Evolutionary conservation across 2,888 invertebrate species (phyloP).

Genomic region (Eumerus sabulonum): DNA sequence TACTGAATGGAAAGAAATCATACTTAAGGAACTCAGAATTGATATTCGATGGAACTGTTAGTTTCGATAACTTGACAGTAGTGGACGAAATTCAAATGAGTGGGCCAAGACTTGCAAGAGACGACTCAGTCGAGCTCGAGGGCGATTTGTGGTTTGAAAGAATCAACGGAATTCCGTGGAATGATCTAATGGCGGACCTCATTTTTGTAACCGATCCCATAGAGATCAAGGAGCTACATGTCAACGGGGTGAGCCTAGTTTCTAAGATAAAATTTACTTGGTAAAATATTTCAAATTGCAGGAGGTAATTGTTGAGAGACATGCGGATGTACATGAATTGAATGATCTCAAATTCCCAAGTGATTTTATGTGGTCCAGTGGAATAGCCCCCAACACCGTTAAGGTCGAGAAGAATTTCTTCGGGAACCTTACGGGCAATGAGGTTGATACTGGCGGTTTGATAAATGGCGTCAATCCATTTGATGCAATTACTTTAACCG

Average conservation of each 20-base stretch:
- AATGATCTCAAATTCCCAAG: conserved; percentile 81
- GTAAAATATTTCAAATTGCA: conserved; percentile 71
- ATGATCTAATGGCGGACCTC: conserved; percentile 77
- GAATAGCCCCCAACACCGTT: conserved; percentile 75
- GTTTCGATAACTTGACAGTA: conserved; percentile 71
- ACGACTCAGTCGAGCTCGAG: conserved; percentile 58
- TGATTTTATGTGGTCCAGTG: conserved; percentile 79
- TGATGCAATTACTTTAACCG: conserved; percentile 79
- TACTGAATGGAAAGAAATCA: conserved; percentile 74
- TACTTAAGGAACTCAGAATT: conserved; percentile 73
- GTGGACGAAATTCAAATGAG: conserved; percentile 55
- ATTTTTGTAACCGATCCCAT: conserved; percentile 78
- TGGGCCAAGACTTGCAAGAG: conserved; percentile 32
- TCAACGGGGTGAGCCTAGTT: conserved; percentile 79
- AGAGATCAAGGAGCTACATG: conserved; percentile 76
- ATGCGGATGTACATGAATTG: conserved; percentile 73
- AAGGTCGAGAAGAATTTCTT: conserved; percentile 80
- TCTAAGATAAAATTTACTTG: neutral
- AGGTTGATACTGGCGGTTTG: conserved; percentile 76
- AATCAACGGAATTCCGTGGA: conserved; percentile 80
- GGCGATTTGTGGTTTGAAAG: conserved; percentile 74
- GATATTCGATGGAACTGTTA: conserved; percentile 72
- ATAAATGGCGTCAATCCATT: conserved; percentile 79
- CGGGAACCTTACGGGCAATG: conserved; percentile 74
- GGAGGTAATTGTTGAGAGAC: conserved; percentile 73